A percentile compares a stretch with the other conserved stretches of the same genome.
Conservation (phyloP, 2,888 invertebrate genomes). For the Anarsia innoxiella region DNA sequence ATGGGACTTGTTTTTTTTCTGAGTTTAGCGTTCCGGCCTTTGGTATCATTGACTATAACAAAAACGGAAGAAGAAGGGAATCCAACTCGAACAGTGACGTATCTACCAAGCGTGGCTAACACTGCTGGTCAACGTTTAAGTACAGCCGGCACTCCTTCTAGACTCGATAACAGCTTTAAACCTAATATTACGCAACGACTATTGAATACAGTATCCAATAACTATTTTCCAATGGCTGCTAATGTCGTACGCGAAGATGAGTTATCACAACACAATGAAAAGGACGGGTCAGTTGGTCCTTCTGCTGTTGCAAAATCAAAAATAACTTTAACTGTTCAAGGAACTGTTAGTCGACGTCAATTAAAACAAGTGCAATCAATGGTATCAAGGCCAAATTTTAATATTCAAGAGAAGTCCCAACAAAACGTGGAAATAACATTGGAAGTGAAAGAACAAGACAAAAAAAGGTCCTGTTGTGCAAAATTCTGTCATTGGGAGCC, state of each 20-base stretch:
- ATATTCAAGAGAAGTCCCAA: neutral
- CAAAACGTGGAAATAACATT: neutral
- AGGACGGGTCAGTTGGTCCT: too few relatives aligned
- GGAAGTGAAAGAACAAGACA: too few relatives aligned
- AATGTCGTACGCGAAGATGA: conserved; percentile 9
- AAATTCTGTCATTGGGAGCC: conserved; percentile 45
- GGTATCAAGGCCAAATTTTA: neutral
- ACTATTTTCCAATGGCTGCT: conserved; percentile 34
- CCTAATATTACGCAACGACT: conserved; percentile 27
- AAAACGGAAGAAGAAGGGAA: conserved; percentile 35
- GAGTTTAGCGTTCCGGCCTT: conserved; percentile 50
- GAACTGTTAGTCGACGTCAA: neutral
- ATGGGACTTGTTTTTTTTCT: conserved; percentile 47
- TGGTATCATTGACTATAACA: conserved; percentile 50
- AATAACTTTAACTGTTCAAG: neutral
- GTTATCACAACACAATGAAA: too few relatives aligned
- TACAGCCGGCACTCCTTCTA: too few relatives aligned
- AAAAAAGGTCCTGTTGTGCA: neutral
- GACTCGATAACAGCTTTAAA: too few relatives aligned
- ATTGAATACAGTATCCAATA: conserved; percentile 34
- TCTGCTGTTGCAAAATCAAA: neutral
- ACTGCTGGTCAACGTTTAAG: too few relatives aligned
- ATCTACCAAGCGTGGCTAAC: conserved; percentile 43
- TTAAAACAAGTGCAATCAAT: conserved; percentile 4
- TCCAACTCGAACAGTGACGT: conserved; percentile 54